Conservation (phyloP, 2,797 vertebrate genomes). For the Silurus lanzhouensis region DNA sequence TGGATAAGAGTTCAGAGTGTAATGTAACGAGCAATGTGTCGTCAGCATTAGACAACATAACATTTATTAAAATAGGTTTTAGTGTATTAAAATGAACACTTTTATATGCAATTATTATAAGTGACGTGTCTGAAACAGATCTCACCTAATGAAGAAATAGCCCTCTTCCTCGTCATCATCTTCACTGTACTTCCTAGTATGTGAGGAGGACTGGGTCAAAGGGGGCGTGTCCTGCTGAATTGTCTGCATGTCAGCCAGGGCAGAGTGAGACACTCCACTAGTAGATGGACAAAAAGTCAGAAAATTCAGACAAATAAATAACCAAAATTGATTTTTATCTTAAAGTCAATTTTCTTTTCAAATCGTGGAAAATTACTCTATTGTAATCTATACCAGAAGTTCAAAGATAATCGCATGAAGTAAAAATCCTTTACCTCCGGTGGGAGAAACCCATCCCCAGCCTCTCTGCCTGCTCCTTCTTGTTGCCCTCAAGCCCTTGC, state of each 20-base stretch:
- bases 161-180: conserved; percentile 81
- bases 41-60: neutral
- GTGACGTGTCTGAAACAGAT: neutral
- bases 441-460: conserved; percentile 91
- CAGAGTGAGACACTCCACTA: conserved; percentile 92
- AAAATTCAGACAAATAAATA: neutral
- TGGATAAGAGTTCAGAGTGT: neutral
- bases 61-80: no score
- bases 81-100: neutral
- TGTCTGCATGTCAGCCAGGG: conserved; percentile 89
- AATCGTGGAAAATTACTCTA: neutral
- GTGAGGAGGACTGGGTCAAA: conserved; percentile 65
- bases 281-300: neutral
- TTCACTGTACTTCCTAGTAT: conserved; percentile 72
- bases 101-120: neutral
- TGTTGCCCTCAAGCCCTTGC: conserved; percentile 78
- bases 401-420: neutral
- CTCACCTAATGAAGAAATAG: conserved; percentile 74
- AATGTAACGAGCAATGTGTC: no score
- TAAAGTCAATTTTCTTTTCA: neutral
- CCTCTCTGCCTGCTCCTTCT: conserved; percentile 85
- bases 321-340: neutral
- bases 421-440: conserved; percentile 74
- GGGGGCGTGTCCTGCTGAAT: conserved; percentile 89
- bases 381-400: neutral